Percentiles rank a stretch among this genome's conserved stretches.
These are phyloP conservation scores for Corella eumyota DNA, from an alignment of 23 tunicate genomes.

Conservation along the genomic window DNA sequence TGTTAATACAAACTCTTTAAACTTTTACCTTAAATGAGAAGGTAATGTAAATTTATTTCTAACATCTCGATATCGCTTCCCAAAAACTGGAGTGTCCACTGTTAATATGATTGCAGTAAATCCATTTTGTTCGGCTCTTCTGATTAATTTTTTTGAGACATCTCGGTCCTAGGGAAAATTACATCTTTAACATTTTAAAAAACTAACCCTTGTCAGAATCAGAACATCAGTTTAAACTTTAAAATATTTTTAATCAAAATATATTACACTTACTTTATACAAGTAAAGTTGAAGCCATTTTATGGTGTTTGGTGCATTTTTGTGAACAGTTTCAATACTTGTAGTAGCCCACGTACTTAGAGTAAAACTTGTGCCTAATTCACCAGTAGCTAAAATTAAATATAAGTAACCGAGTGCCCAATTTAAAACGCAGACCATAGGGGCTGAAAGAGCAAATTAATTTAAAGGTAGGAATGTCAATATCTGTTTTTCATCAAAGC, in stretches of 20 bases:
- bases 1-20: neutral
- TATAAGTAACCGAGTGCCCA: no score
- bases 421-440: no score
- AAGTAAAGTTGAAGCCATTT: slow-evolving; percentile 72
- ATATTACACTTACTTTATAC: slow-evolving; percentile 20
- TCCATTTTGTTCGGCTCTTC: slow-evolving; percentile 54
- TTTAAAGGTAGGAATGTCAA: no score
- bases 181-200: neutral
- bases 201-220: neutral
- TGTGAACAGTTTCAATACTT: slow-evolving; percentile 53
- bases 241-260: neutral
- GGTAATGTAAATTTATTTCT: slow-evolving; percentile 65
- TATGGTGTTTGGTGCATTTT: slow-evolving; percentile 7
- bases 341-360: slow-evolving; percentile 71
- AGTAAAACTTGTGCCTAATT: slow-evolving; percentile 36
- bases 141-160: slow-evolving; percentile 29
- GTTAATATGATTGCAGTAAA: slow-evolving; percentile 53
- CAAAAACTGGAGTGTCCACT: slow-evolving; percentile 73
- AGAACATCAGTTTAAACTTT: neutral
- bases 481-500: no score
- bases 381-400: slow-evolving; percentile 33
- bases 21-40: slow-evolving; percentile 25
- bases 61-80: slow-evolving; percentile 56
- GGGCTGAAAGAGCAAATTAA: no score
- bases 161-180: slow-evolving; percentile 28